Conservation (phyloP, 2,113 vertebrate species). For the Strix uralensis region DNA sequence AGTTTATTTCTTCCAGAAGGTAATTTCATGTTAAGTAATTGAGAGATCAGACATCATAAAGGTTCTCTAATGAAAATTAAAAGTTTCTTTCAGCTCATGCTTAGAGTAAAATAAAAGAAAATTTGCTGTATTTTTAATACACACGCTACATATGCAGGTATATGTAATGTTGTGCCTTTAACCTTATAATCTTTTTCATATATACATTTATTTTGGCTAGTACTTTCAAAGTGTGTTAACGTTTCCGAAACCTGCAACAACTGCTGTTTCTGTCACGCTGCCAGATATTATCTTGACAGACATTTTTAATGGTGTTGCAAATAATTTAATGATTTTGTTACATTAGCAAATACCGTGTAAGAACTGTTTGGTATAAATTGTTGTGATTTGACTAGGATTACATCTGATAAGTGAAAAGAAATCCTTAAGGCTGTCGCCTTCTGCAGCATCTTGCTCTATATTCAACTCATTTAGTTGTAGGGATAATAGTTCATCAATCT, state of each 20-base stretch:
- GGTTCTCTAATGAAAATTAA: background rate
- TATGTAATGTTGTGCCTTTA: background rate
- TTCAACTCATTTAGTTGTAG: fast-evolving
- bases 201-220: background rate
- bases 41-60: background rate
- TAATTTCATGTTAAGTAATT: background rate
- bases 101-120: background rate
- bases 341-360: background rate
- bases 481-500: background rate
- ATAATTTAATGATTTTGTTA: background rate
- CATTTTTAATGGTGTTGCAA: background rate
- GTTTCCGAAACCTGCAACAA: background rate
- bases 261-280: fast-evolving
- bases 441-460: background rate
- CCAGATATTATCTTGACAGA: background rate
- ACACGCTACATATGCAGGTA: background rate
- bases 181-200: background rate
- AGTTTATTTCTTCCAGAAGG: background rate
- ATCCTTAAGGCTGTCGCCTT: background rate
- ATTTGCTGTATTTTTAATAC: background rate
- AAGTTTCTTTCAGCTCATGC: background rate
- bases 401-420: background rate
- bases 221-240: background rate
- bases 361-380: background rate
- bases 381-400: background rate